A percentile compares a stretch with the other conserved stretches of the same genome.
Evolutionary conservation across 2,888 invertebrate genomes (phyloP).

Genomic region (Melangyna quadrimaculata): DNA sequence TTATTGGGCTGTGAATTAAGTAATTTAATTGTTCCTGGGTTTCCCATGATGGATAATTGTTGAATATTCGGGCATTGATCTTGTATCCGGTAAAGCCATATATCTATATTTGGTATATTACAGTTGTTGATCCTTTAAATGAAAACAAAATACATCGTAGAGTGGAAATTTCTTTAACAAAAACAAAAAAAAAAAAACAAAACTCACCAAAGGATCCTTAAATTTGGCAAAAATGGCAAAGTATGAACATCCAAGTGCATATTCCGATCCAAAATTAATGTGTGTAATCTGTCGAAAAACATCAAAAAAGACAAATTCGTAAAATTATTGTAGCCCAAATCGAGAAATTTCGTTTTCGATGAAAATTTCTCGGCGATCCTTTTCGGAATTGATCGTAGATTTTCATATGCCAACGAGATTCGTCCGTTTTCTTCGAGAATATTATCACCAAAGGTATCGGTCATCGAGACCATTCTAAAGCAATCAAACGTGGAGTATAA

Average conservation of each 20-base stretch:
- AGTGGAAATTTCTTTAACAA: not conserved
- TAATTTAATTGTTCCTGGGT: slow-evolving; percentile 83
- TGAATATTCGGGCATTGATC: slow-evolving; percentile 88
- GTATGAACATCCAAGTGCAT: slow-evolving; percentile 86
- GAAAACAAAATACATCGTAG: not conserved
- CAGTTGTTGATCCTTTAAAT: slow-evolving; percentile 85
- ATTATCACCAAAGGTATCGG: slow-evolving; percentile 76
- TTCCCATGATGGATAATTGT: slow-evolving; percentile 90
- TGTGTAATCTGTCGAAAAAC: slow-evolving; percentile 87
- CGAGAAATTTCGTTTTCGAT: slow-evolving; percentile 84
- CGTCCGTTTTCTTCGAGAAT: slow-evolving; percentile 82
- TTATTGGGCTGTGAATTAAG: slow-evolving; percentile 19
- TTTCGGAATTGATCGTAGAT: slow-evolving; percentile 85
- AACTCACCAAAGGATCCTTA: slow-evolving; percentile 88
- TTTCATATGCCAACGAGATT: slow-evolving; percentile 87
- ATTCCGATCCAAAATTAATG: slow-evolving; percentile 92
- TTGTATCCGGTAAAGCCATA: slow-evolving; percentile 87
- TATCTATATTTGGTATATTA: slow-evolving; percentile 85
- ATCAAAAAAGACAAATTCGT: slow-evolving; percentile 88
- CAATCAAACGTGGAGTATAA: slow-evolving; percentile 66
- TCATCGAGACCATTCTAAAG: slow-evolving; percentile 76
- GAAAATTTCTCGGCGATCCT: slow-evolving; percentile 85
- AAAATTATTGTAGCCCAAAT: slow-evolving; percentile 88
- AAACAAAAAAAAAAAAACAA: not conserved
- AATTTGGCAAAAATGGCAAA: slow-evolving; percentile 87